These are phyloP conservation scores for Acleris laterana DNA, from an alignment of 2,888 invertebrate genomes.

Conservation along the genomic window DNA sequence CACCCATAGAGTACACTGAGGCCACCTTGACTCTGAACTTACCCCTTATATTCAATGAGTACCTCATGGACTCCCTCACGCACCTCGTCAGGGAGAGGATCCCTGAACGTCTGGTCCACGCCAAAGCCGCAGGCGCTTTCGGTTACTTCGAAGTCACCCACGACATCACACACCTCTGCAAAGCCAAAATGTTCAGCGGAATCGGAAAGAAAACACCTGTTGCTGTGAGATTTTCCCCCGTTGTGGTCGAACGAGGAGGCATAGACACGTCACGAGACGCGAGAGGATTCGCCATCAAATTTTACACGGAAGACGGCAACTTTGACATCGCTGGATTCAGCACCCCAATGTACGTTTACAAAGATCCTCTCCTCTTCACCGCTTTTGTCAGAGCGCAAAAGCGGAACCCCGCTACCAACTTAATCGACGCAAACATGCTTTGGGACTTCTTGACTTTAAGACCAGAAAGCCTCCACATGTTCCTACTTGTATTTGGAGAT, in stretches of 20 bases:
- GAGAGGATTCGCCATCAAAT: slow-evolving; percentile 95
- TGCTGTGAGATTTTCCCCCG: slow-evolving; percentile 91
- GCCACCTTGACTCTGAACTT: slow-evolving; percentile 90
- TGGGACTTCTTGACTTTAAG: slow-evolving; percentile 95
- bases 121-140: slow-evolving; percentile 95
- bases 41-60: slow-evolving; percentile 90
- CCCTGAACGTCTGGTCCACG: slow-evolving; percentile 95
- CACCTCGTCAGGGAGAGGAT: slow-evolving; percentile 94
- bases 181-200: slow-evolving; percentile 88
- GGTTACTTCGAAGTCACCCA: slow-evolving; percentile 93
- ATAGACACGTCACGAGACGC: slow-evolving; percentile 94
- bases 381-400: slow-evolving; percentile 97
- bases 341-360: slow-evolving; percentile 94
- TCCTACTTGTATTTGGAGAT: slow-evolving; percentile 92
- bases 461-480: slow-evolving; percentile 93
- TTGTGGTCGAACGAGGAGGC: slow-evolving; percentile 92
- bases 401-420: slow-evolving; percentile 93
- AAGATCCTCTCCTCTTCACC: slow-evolving; percentile 94
- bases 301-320: slow-evolving; percentile 94
- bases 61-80: slow-evolving; percentile 88
- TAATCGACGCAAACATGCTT: slow-evolving; percentile 94
- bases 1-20: slow-evolving; percentile 88
- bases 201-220: slow-evolving; percentile 91
- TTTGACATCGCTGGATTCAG: slow-evolving; percentile 96
- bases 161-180: slow-evolving; percentile 90